Base-by-base conservation (phyloP, 2,113 vertebrate species). In the Barnardius zonarius region DNA sequence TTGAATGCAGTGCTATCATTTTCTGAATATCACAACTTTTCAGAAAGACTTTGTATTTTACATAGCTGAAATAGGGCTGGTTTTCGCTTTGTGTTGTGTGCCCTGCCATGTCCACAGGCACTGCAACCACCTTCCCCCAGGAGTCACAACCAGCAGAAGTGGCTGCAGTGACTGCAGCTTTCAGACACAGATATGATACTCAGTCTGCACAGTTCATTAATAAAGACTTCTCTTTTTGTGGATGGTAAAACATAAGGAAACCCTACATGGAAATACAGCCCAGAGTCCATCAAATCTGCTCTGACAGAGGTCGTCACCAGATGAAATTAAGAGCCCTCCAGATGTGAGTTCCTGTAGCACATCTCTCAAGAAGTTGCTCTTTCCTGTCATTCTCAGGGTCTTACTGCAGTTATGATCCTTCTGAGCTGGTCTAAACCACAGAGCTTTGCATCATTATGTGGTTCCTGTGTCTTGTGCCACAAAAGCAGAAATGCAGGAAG, bases 391-490 rank as follows among this genome's bases (percentile, higher is more conserved):
- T 8, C 51, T 78, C 41, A 24, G 7, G 31, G 14, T 31, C n/a
- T 27, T 44, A 43, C 15, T 20, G 17, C 37, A 54, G 19, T 18
- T 41, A 2, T 3, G 18, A 41, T 41, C 27, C 52, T 59, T 59
- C 27, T 35, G 30, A 72, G 20, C 44, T 66, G 33, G 17, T 35
- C 73, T 67, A 31, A 15, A 43, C 8, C 62, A 19, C 22, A 3
- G 4, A 59, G 52, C 3, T 51, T 31, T 43, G n/a, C 9, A 16
- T 57, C 2, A 8, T 5, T 9, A 55, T 64, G 31, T 51, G 33
- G 3, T 19, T 96, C 14, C 18, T 4, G 0, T 1, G 4, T 7
- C 63, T 49, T 31, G 30, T 69, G 39, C 35, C 35, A 13, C 0
- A 0, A 72, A 43, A 77, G 59, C 48, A 68, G 69, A 18, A 46